A percentile compares a stretch with the other conserved stretches of the same genome.
These are phyloP conservation scores for Agrotis exclamationis DNA, from an alignment of 2,888 invertebrate species.

Conservation along the genomic window DNA sequence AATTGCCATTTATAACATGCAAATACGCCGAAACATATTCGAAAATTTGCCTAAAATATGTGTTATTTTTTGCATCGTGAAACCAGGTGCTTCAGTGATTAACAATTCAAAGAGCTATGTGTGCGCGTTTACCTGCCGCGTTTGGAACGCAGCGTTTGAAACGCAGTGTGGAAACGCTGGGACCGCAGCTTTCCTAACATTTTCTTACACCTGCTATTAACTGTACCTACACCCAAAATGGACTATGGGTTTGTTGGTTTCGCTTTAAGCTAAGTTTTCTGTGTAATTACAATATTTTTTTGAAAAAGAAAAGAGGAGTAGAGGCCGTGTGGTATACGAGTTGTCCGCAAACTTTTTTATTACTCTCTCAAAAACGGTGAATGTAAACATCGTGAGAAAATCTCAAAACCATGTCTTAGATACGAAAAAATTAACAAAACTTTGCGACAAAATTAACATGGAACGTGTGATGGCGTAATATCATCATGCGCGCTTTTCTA, in stretches of 20 bases:
- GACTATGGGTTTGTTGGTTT: conserved; percentile 59
- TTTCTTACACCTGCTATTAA: conserved; percentile 54
- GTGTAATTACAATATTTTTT: conserved; percentile 15
- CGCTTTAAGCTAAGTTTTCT: conserved; percentile 49
- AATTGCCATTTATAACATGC: conserved; percentile 42
- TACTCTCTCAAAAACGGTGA: too few species aligned
- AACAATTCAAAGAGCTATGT: conserved; percentile 35
- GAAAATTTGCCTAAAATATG: conserved; percentile 11
- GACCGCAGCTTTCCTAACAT: conserved; percentile 58
- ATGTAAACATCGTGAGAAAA: too few species aligned
- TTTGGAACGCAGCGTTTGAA: conserved; percentile 27
- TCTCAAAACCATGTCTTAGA: too few species aligned
- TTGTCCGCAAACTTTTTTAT: too few species aligned
- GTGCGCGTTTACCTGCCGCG: conserved; percentile 33
- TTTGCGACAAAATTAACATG: too few species aligned
- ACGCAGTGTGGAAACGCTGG: conserved; percentile 29
- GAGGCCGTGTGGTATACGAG: too few species aligned
- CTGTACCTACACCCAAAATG: conserved; percentile 45
- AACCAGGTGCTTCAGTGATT: conserved; percentile 43
- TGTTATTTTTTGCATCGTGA: conserved; percentile 41
- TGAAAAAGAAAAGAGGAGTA: neutral
- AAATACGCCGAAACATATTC: conserved; percentile 1
- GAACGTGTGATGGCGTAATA: too few species aligned
- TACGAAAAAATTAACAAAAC: too few species aligned
- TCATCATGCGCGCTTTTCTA: too few species aligned